Conservation (phyloP, 1,140 invertebrate genomes). For the Drosophila obscura region DNA sequence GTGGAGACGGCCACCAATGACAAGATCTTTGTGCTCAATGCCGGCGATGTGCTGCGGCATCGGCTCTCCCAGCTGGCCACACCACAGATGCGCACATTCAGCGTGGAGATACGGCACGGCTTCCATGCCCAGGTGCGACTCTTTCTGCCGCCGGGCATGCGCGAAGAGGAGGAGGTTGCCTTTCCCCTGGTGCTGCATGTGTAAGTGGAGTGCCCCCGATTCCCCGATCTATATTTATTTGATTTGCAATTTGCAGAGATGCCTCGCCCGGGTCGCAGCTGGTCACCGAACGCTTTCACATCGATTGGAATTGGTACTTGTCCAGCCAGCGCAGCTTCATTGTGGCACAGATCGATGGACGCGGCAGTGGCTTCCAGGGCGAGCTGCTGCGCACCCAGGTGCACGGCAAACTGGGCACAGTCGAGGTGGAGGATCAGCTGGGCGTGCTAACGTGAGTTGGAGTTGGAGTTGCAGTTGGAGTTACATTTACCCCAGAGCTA, state of each 20-base stretch:
- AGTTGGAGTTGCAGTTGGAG: no score
- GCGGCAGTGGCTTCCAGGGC: conserved; percentile 91
- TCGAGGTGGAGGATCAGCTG: conserved; percentile 93
- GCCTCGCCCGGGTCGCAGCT: conserved; percentile 90
- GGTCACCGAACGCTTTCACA: conserved; percentile 89
- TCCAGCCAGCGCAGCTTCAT: conserved; percentile 90
- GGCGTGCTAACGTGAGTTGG: conserved; percentile 88
- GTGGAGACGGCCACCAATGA: conserved; percentile 85
- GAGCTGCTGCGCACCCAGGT: conserved; percentile 89
- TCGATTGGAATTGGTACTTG: conserved; percentile 91
- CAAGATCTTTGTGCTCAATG: conserved; percentile 86
- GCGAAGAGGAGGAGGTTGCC: conserved; percentile 91
- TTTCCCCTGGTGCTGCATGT: conserved; percentile 92
- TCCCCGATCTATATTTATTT: no score
- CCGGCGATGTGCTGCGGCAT: conserved; percentile 84
- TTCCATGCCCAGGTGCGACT: conserved; percentile 87
- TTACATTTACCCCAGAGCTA: no score
- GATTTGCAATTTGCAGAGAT: conserved; percentile 84
- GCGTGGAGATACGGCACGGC: conserved; percentile 85
- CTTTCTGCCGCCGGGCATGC: conserved; percentile 89
- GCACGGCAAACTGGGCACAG: conserved; percentile 87
- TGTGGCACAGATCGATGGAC: conserved; percentile 90
- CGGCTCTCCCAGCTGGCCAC: conserved; percentile 85
- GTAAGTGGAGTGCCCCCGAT: conserved; percentile 86
- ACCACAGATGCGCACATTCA: conserved; percentile 86